Base-by-base conservation (phyloP, 2,888 invertebrate genomes). In the Drosophila mayaguana region DNA sequence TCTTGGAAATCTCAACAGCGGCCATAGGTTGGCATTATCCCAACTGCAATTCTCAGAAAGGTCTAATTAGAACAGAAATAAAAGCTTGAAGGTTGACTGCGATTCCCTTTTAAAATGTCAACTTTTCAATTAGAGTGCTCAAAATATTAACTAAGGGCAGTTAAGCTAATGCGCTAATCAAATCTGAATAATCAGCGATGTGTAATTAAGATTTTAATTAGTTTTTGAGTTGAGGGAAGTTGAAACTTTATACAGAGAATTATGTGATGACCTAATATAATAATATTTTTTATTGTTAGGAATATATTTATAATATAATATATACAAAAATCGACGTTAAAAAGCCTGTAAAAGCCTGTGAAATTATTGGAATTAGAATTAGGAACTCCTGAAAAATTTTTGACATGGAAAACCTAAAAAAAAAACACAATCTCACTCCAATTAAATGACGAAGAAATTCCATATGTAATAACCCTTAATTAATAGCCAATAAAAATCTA, bases 1-100 rank as follows among this genome's bases (percentile, higher is more conserved):
- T 73, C 74, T 59, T 61, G 57, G 57, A 78, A 76, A 48, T 78
- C 53, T 56, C 53, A n/a, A 25, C 18, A 14, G 20, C 45, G 22
- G 38, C 38, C 63, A 34, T 63, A 56, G 32, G 20, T 38, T 63
- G 53, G 36, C 60, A 45, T 55, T 62, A 18, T 45, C 42, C 48
- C 43, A 45, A 34, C 3, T 50, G 32, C 48, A 50, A n/a, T 46
- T 46, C 62, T 34, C 43, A 45, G 46, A 34, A 60, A 50, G 12
- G 32, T 74, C 51, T 64, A 62, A 68, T 73, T 78, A 62, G 64
- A 62, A 45, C 12, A 9, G 5, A 38, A 57, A 59, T 55, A 43
- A 45, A 70, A 75, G 71, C 55, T 50, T 36, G 38, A 32, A 50
- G 50, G 18, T 50, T 50, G 60, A 53, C 45, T 75, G 25, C n/a